A percentile compares a stretch with the other conserved stretches of the same genome.
phyloP scores from a whole-genome alignment of 2,888 invertebrate genomes.

The Phengaris alcon region DNA sequence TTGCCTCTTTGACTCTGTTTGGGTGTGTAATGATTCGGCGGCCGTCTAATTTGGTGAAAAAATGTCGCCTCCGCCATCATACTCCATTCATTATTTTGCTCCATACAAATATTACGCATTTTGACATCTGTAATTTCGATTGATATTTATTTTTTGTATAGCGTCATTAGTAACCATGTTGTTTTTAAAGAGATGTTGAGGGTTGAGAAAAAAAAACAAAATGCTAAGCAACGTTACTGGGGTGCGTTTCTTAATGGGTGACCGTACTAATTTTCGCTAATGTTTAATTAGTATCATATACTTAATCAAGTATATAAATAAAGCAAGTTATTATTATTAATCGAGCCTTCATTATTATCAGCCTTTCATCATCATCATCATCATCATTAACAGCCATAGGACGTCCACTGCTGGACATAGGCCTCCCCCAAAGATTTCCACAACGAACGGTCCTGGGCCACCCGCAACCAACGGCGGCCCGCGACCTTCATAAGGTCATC shows the following conservation, averaged over 20 bases:
- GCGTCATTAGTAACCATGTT: not conserved
- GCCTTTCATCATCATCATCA: too few species aligned
- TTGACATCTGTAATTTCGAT: constrained; percentile 23
- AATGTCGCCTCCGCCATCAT: constrained; percentile 61
- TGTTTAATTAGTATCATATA: too few species aligned
- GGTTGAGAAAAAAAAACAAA: not conserved
- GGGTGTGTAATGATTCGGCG: constrained; percentile 76
- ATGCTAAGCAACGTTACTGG: not conserved
- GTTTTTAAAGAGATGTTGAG: not conserved
- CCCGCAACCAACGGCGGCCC: too few species aligned
- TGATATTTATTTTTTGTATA: not conserved
- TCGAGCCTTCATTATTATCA: too few species aligned
- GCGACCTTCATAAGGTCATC: too few species aligned
- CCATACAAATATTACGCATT: constrained; percentile 40
- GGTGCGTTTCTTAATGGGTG: not conserved
- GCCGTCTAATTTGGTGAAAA: constrained; percentile 73
- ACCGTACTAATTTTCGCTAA: not conserved
- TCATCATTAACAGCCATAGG: too few species aligned
- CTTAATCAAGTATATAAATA: too few species aligned
- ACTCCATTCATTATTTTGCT: constrained; percentile 57
- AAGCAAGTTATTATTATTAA: too few species aligned
- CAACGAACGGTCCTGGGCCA: too few species aligned
- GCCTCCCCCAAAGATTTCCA: too few species aligned
- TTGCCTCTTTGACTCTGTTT: constrained; percentile 78
- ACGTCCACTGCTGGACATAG: too few species aligned